Evolutionary conservation across 2,113 vertebrate species (phyloP).

Genomic region (Nycticorax nycticorax): DNA sequence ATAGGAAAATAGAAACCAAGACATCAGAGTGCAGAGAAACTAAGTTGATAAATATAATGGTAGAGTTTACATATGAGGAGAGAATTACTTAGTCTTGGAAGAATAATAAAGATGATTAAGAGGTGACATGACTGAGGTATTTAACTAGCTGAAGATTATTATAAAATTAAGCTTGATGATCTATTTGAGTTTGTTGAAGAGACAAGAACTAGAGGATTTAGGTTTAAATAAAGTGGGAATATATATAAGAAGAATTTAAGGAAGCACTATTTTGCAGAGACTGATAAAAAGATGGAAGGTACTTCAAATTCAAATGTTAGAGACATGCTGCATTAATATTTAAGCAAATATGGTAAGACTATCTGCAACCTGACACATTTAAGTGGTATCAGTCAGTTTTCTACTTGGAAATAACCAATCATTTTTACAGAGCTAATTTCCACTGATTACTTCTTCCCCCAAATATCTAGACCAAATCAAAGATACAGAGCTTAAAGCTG

Average conservation of each 20-base stretch:
- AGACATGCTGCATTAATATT: conserved; percentile 37
- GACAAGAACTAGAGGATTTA: conserved; percentile 42
- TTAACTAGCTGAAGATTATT: conserved; percentile 43
- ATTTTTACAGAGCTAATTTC: conserved; percentile 26
- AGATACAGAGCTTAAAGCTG: background rate
- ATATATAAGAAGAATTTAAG: conserved; percentile 39
- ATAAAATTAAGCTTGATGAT: conserved; percentile 62
- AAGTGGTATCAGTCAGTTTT: conserved; percentile 26
- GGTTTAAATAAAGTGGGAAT: conserved; percentile 55
- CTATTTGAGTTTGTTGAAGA: conserved; percentile 39
- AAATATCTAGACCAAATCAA: background rate
- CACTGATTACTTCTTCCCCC: background rate
- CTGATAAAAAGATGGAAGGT: conserved; percentile 35
- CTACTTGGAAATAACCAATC: conserved; percentile 21
- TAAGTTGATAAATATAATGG: conserved; percentile 6
- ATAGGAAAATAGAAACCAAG: background rate
- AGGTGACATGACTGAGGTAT: conserved; percentile 22
- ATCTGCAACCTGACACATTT: conserved; percentile 4
- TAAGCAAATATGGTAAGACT: conserved; percentile 30
- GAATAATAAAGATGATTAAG: conserved; percentile 56
- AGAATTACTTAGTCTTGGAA: conserved; percentile 13
- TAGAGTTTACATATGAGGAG: conserved; percentile 15
- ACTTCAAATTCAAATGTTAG: conserved; percentile 37
- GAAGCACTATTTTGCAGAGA: conserved; percentile 19
- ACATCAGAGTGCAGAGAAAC: background rate